A percentile compares a stretch with the other conserved stretches of the same genome.
Conservation (phyloP, 2,888 invertebrate genomes). For the Tolmerus cingulatus region DNA sequence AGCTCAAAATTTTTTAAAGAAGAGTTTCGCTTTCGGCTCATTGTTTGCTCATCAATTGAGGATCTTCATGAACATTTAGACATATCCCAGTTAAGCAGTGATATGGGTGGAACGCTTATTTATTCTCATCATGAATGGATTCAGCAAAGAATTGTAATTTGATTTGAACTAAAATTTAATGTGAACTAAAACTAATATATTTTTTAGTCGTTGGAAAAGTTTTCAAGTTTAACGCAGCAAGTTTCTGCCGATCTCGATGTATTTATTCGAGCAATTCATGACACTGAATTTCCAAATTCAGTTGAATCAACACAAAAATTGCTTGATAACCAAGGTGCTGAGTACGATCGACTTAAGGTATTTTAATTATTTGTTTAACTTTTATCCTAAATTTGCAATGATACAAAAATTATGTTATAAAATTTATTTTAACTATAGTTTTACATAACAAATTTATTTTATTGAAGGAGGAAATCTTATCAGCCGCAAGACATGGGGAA, state of each 20-base stretch:
- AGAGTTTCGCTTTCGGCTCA: constrained; percentile 89
- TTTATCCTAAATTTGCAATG: too few relatives aligned
- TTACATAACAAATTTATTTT: constrained; percentile 40
- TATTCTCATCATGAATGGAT: constrained; percentile 97
- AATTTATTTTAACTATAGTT: not conserved
- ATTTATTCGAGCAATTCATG: constrained; percentile 87
- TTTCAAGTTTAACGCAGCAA: constrained; percentile 89
- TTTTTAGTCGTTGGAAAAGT: constrained; percentile 90
- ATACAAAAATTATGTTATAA: too few relatives aligned
- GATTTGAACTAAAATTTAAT: not conserved
- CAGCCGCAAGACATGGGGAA: constrained; percentile 89
- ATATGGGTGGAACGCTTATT: constrained; percentile 86
- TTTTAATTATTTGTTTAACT: not conserved
- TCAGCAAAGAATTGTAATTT: constrained; percentile 90
- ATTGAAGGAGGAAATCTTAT: constrained; percentile 79
- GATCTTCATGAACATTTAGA: constrained; percentile 89
- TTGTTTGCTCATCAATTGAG: constrained; percentile 83
- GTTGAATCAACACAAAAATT: constrained; percentile 88
- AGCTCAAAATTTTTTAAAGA: constrained; percentile 91
- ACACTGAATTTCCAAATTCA: constrained; percentile 94
- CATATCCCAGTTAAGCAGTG: constrained; percentile 82
- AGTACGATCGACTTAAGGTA: constrained; percentile 67
- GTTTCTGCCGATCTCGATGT: constrained; percentile 86
- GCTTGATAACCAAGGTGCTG: constrained; percentile 81
- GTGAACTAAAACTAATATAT: not conserved